Evolutionary conservation across 1,140 invertebrate species (phyloP).

Genomic region (Ceratosolen solmsi): DNA sequence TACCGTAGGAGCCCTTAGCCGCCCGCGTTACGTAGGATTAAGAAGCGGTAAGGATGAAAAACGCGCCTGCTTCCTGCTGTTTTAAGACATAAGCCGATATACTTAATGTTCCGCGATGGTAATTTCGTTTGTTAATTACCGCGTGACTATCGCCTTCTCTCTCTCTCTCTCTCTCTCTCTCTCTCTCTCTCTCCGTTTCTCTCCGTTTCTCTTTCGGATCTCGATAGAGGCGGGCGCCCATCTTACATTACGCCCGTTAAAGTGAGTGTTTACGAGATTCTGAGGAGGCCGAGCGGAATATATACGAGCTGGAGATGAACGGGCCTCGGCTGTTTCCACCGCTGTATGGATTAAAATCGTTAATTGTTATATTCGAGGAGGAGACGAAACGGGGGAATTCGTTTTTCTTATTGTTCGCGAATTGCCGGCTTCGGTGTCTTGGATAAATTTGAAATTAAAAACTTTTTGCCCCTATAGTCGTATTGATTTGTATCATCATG

Average conservation of each 20-base stretch:
- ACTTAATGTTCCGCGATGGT: conserved; percentile 52
- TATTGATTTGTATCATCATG: conserved; percentile 16
- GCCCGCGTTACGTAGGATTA: conserved; percentile 41
- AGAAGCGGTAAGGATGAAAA: conserved; percentile 63
- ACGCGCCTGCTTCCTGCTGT: conserved; percentile 42
- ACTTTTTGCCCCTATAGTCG: conserved; percentile 12
- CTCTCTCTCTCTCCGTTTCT: conserved; percentile 20
- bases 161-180: background rate
- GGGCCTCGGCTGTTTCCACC: conserved; percentile 50
- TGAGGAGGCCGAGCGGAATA: conserved; percentile 24
- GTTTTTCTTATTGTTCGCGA: conserved; percentile 22
- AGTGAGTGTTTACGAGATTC: conserved; percentile 51
- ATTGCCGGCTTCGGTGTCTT: background rate
- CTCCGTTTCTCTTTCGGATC: conserved; percentile 17
- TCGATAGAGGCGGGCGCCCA: conserved; percentile 54
- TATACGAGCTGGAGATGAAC: conserved; percentile 54
- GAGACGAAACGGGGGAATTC: conserved; percentile 24
- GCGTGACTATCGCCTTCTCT: conserved; percentile 24
- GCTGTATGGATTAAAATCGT: conserved; percentile 64
- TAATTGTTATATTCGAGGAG: conserved; percentile 67
- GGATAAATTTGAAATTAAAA: conserved; percentile 27
- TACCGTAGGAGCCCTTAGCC: background rate
- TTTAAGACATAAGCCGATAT: conserved; percentile 50
- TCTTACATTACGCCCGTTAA: conserved; percentile 61
- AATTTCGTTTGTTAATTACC: conserved; percentile 67